Evolutionary conservation across 2,797 vertebrate species (phyloP), one percentile per base, ranked within the genome.

Genomic region (Neoniphon sammara): DNA sequence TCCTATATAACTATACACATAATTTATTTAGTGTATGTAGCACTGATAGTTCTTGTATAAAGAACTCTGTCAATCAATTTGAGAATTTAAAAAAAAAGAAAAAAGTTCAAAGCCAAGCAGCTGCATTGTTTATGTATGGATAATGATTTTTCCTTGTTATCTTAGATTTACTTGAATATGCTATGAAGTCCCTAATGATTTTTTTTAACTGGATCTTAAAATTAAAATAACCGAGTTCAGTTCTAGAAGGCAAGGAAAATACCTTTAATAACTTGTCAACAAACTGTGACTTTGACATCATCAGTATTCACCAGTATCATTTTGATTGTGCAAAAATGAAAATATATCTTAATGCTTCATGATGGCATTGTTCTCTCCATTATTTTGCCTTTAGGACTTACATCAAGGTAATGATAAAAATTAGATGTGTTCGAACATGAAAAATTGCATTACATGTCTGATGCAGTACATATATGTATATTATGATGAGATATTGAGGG

Each of bases 401-500:
- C 20, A 73, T 50, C 65, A 52, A 10, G 66, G 53, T 30, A 2
- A 15, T 27, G 30, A 70, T 70, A 70, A 68, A 80, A 80, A 70
- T 17, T 18, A 61, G 66, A 78, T 46, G 70, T 49, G 75, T 75
- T 68, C 70, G 30, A 80, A 79, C 8, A 58, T 59, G 73, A 84
- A 77, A 55, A 73, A 76, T 75, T 27, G 25, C 25, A 27, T 27
- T 27, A 4, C 25, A 27, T 27, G 25, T 27, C 25, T 27, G 25
- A 27, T 27, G 25, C 25, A 27, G 25, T 6, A 34, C 5, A 27
- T 27, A 27, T 3, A 31, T 31, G 78, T 73, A 66, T 46, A 77
- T 53, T 56, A 66, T 65, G 53, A 65, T 66, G 63, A 82, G 83
- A 83, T 73, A 86, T 82, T 77, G 44, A 80, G 42, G 34, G 49